These are phyloP conservation scores for Mesorhabditis sp. DNA, from an alignment of 2,888 invertebrate genomes.

Conservation along the genomic window DNA sequence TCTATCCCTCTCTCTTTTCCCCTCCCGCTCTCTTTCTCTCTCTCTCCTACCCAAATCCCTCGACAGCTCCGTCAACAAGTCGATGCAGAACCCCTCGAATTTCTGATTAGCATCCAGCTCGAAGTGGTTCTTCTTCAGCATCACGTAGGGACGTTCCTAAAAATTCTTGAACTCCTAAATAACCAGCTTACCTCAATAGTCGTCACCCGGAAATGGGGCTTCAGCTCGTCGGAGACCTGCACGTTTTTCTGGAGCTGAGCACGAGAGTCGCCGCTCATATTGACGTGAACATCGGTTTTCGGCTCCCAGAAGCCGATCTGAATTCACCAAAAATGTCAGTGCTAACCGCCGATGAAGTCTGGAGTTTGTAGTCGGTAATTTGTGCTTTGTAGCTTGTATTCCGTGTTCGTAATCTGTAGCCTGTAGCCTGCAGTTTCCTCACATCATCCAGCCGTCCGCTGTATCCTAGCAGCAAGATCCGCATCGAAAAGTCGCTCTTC, in stretches of 20 bases:
- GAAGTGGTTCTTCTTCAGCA: constrained; percentile 56
- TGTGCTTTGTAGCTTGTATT: too few relatives aligned
- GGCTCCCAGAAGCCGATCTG: constrained; percentile 57
- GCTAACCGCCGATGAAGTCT: too few relatives aligned
- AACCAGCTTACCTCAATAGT: constrained; percentile 54
- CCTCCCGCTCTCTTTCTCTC: too few relatives aligned
- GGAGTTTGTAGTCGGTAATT: too few relatives aligned
- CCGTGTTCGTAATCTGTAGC: too few relatives aligned
- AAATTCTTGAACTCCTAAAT: constrained; percentile 3
- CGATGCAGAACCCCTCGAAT: constrained; percentile 78
- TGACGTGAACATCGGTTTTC: constrained; percentile 50
- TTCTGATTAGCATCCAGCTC: constrained; percentile 66
- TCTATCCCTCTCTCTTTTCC: not conserved
- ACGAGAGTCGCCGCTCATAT: constrained; percentile 51
- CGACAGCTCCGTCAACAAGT: constrained; percentile 66
- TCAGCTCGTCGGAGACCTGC: constrained; percentile 54
- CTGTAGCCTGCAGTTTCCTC: constrained; percentile 10
- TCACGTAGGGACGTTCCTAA: constrained; percentile 62
- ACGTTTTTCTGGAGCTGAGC: constrained; percentile 54
- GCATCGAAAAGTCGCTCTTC: constrained; percentile 50
- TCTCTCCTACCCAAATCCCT: constrained; percentile 45
- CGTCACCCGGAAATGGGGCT: constrained; percentile 59
- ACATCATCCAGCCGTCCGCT: constrained; percentile 52
- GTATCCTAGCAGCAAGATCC: constrained; percentile 54
- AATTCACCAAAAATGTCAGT: constrained; percentile 2